A percentile compares a stretch with the other conserved stretches of the same genome.
These are phyloP conservation scores for Pterostichus madidus DNA, from an alignment of 2,888 invertebrate species.

Conservation along the genomic window DNA sequence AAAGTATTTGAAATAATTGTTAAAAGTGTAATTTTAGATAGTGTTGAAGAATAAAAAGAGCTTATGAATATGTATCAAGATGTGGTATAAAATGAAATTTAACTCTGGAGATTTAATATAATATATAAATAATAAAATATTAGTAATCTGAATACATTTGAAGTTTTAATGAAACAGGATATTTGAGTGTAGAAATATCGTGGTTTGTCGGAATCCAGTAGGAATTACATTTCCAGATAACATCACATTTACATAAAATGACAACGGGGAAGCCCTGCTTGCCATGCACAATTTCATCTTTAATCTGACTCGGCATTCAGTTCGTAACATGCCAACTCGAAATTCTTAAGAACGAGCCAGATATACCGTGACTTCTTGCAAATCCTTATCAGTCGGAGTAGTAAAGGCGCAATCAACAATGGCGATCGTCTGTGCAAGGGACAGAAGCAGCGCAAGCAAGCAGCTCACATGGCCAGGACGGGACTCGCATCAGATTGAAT, in stretches of 20 bases:
- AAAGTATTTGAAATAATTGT: no score
- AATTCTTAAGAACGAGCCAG: constrained; percentile 58
- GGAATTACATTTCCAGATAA: constrained; percentile 55
- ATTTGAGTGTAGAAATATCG: constrained; percentile 22
- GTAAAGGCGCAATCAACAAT: constrained; percentile 47
- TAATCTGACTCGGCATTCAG: constrained; percentile 46
- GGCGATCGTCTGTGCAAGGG: constrained; percentile 40
- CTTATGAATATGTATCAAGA: neutral
- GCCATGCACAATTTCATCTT: constrained; percentile 61
- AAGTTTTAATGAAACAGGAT: constrained; percentile 42
- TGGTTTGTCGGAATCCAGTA: constrained; percentile 35
- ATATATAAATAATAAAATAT: constrained; percentile 8
- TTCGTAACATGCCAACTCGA: constrained; percentile 41
- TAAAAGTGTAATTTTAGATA: no score
- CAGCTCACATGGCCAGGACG: constrained; percentile 22
- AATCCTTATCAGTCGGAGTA: constrained; percentile 52
- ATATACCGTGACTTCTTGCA: constrained; percentile 46
- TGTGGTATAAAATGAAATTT: neutral
- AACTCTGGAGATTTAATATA: neutral
- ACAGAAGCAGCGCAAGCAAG: neutral
- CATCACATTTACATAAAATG: constrained; percentile 52
- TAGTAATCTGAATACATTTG: constrained; percentile 16
- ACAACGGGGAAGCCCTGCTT: constrained; percentile 55
- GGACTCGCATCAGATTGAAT: constrained; percentile 43
- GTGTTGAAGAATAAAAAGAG: no score